These are phyloP conservation scores for Osmerus mordax DNA, from an alignment of 2,113 vertebrate genomes.

Conservation along the genomic window DNA sequence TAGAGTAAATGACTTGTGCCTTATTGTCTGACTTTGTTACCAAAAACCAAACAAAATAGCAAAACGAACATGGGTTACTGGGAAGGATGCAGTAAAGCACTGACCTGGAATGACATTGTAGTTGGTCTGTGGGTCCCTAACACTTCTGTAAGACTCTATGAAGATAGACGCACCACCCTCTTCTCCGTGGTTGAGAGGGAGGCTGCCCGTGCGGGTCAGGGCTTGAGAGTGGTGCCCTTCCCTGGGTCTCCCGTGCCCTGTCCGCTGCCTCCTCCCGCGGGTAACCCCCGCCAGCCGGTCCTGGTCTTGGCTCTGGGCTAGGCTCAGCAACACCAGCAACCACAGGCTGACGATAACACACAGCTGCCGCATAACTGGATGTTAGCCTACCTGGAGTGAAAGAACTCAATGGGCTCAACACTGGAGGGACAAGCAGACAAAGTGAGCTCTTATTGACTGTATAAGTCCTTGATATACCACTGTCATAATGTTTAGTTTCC, in stretches of 20 bases:
- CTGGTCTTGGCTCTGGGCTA: constrained; percentile 55
- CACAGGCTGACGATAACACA: neutral
- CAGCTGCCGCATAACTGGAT: constrained; percentile 67
- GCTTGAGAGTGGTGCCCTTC: constrained; percentile 1
- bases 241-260: constrained; percentile 32
- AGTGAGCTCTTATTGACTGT: constrained; percentile 23
- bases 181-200: constrained; percentile 55
- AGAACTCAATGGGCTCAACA: neutral
- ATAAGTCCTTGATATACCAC: constrained; percentile 56
- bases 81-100: constrained; percentile 11
- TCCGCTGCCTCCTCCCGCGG: constrained; percentile 35
- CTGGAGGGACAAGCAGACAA: constrained; percentile 36
- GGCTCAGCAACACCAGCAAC: constrained; percentile 45
- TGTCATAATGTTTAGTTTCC: constrained; percentile 49
- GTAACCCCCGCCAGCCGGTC: neutral
- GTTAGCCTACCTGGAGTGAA: neutral
- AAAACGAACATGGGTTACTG: no score
- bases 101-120: constrained; percentile 88
- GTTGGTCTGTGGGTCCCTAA: constrained; percentile 72
- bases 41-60: no score
- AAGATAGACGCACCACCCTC: constrained; percentile 51
- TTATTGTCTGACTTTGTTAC: no score
- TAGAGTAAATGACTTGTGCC: no score
- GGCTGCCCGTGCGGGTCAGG: neutral
- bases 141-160: constrained; percentile 70